Evolutionary conservation across 2,888 invertebrate species (phyloP), one percentile per base, ranked within the genome.

Genomic region (Ormyrus thymus): DNA sequence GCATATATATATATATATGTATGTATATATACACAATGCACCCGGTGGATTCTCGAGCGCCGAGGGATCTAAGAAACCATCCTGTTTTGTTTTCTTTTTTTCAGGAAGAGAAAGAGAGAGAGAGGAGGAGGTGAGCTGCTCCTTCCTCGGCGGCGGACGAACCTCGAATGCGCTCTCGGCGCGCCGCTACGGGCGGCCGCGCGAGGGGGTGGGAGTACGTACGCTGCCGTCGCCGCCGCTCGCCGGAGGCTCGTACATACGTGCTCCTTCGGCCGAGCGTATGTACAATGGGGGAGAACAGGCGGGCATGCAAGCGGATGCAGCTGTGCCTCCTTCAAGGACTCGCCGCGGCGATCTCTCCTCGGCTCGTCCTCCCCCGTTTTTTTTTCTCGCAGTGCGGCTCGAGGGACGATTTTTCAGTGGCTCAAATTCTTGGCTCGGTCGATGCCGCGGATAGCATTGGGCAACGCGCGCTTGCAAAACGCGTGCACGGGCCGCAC

Each of bases 291-390:
- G 58, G 13, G 29, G 29, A 29, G 29, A 29, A 58, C 15, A n/a
- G 29, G 11, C 45, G 45, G 43, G 11, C 0, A 46, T 11, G n/a
- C 13, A 50, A 50, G 50, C 70, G 53, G 71, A 72, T 72, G 71
- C 71, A 72, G 71, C 71, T 61, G 71, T n/a, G 29, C 29, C 56
- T 15, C 73, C 65, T 74, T 74, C 73, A 74, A 74, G 73, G 65
- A 74, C 73, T 74, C 73, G 9, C 61, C n/a, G 55, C n/a, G 50
- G 1, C 10, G 29, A 7, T 51, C 29, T 65, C 11, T 15, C 68
- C 56, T 55, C 55, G 43, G 64, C 48, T 56, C 29, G 71, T 43
- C 15, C 45, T 45, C 51, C 29, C 7, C 45, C 45, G 10, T 8
- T 55, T 10, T 8, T 10, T 55, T 55, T 55, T 55, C 55, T 55